Evolutionary conservation across 2,888 invertebrate species (phyloP), one percentile per base, ranked within the genome.

Genomic region (Pollenia griseotomentosa): DNA sequence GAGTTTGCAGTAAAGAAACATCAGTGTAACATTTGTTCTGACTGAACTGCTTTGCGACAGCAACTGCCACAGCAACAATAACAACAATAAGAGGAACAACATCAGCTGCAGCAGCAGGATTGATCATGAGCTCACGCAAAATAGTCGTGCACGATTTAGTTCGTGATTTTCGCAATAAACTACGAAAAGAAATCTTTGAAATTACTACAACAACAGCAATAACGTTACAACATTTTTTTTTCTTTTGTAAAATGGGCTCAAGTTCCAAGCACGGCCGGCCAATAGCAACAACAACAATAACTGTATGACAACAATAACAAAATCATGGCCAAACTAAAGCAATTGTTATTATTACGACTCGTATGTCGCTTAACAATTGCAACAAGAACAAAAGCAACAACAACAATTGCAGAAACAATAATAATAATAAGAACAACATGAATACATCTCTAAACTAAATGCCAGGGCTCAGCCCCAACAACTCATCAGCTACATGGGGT

Each of bases 71-170:
- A 66, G n/a, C 59, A 83, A 42, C 16, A 51, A 66, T 51, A 79
- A 57, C 44, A 68, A 55, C 46, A 73, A 51, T 16, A 66, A 65
- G 16, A 53, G 63, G 53, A 61, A 74, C 53, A 78, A 65, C 59
- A 75, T 68, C 84, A 86, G 87, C 83, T 75, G 78, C 85, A 85
- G 89, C 89, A 73, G 88, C 75, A 86, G 90, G 90, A 90, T 92
- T 91, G 92, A 92, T 93, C 93, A 93, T 93, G 93, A 91, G 90
- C 90, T 90, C 93, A 93, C 93, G 93, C 93, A 93, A 92, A 93
- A 93, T 92, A 93, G 93, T 93, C 93, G 93, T 93, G 93, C 93
- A 92, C 93, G 92, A 93, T 92, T 92, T 92, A 92, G 90, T 93
- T 93, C 93, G 93, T 93, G 93, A 93, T 93, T 93, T 88, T 88